A percentile compares a stretch with the other conserved stretches of the same genome.
phyloP scores from a whole-genome alignment of 2,888 invertebrate genomes.

The Eremobia ochroleuca region DNA sequence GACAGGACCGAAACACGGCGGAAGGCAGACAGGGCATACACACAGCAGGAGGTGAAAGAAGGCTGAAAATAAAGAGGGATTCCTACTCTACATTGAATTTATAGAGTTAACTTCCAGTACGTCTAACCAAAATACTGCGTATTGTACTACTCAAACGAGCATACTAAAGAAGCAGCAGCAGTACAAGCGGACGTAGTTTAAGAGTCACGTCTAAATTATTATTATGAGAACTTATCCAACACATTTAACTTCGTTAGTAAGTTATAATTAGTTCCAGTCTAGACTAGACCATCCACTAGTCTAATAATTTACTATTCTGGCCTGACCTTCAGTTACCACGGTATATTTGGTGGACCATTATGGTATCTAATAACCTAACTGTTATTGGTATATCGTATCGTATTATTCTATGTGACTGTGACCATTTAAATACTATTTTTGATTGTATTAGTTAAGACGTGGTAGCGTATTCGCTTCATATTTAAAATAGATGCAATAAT shows the following conservation, averaged over 20 bases:
- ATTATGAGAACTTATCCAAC: conserved; percentile 24
- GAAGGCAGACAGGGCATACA: not conserved
- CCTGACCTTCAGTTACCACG: conserved; percentile 7
- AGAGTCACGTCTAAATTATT: conserved; percentile 3
- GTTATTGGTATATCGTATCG: not conserved
- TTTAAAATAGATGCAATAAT: not conserved
- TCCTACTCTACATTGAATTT: conserved; percentile 8
- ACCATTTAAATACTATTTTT: not conserved
- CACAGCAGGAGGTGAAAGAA: conserved; percentile 5
- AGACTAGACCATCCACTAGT: conserved; percentile 17
- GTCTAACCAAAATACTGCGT: not conserved
- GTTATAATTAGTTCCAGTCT: conserved; percentile 58
- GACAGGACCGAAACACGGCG: conserved; percentile 31
- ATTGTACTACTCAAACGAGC: not conserved
- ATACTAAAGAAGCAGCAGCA: conserved; percentile 1
- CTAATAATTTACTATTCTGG: conserved; percentile 28
- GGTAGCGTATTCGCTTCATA: not conserved
- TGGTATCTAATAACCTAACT: conserved; percentile 9
- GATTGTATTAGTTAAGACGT: not conserved
- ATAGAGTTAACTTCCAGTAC: conserved; percentile 22
- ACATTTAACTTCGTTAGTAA: conserved; percentile 39
- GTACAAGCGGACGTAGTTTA: not conserved
- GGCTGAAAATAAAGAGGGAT: conserved; percentile 35
- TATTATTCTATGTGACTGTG: not conserved
- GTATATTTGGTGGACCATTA: conserved; percentile 15